A percentile compares a stretch with the other conserved stretches of the same genome.
Conservation (phyloP, 1,140 invertebrate species). For the Dysdera silvatica region DNA sequence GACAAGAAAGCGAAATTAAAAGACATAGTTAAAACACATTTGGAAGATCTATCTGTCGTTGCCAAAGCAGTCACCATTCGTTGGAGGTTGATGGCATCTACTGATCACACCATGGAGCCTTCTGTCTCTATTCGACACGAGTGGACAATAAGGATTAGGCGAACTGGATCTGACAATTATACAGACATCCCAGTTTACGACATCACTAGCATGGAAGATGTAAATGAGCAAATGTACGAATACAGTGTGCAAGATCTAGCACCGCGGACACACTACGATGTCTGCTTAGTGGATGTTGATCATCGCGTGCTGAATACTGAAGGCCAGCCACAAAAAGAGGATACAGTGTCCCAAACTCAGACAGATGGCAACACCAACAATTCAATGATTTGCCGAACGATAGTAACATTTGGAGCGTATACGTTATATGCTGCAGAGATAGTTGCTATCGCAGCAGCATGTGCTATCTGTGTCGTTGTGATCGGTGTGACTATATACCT, state of each 20-base stretch:
- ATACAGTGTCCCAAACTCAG: neutral
- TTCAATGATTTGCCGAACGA: neutral
- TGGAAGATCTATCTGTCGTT: neutral
- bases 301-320: neutral
- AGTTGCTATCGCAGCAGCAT: constrained; percentile 1
- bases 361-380: neutral
- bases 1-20: no score
- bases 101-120: no score
- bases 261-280: constrained; percentile 7
- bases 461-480: constrained; percentile 11
- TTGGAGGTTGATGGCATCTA: neutral
- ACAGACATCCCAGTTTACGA: constrained; percentile 20
- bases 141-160: constrained; percentile 11
- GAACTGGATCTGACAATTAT: constrained; percentile 5
- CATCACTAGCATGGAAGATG: neutral
- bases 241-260: constrained; percentile 5
- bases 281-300: constrained; percentile 19
- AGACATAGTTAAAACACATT: neutral
- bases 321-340: neutral
- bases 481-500: constrained; percentile 5
- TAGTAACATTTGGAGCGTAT: neutral
- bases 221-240: constrained; percentile 10
- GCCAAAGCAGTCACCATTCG: neutral
- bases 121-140: constrained; percentile 4
- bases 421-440: constrained; percentile 9